Evolutionary conservation across 2,797 vertebrate species (phyloP), one percentile per base, ranked within the genome.

Genomic region (Nyctalus aviator): DNA sequence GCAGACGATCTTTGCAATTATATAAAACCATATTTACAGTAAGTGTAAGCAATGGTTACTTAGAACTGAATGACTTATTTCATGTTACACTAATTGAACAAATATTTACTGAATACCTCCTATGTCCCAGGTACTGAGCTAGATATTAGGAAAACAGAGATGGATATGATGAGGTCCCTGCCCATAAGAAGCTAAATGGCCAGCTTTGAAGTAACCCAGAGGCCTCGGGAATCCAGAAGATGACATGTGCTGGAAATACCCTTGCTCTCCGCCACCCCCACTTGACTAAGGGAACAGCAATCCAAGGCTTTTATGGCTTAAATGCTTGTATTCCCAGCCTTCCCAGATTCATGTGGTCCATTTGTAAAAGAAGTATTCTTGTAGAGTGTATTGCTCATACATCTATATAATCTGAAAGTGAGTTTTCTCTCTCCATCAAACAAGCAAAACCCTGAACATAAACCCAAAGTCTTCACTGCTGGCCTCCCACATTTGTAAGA

Each of bases 11-110:
- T 96, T 93, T 88, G 90, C 86, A 96, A 94, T 96, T 88, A 95
- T 81, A 94, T 94, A 94, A 97, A 96, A 90, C 78, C 66, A 71
- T 95, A 96, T 95, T 97, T 94, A 96, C 64, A 96, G 78, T 69
- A 93, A 93, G 82, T 88, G 79, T 95, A 97, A 96, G 92, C 93
- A 94, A 95, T 72, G 82, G 84, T 93, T 94, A 94, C 95, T 97
- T 88, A 96, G 84, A 85, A 77, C 44, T 59, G 88, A 97, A 82
- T 94, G 96, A 95, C 88, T 96, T 97, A 94, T 93, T 96, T 95
- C 82, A 92, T 93, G 93, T 97, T 96, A 94, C n/a, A 96, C 48
- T 95, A 86, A 95, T 94, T 96, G 88, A 95, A 96, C 92, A 97
- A 96, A 96, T 96, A 94, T 95, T 97, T 97, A 93, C 86, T 57